Evolutionary conservation across 2,888 invertebrate genomes (phyloP), one percentile per base, ranked within the genome.

Genomic region (Drosophila pseudotakahashii): DNA sequence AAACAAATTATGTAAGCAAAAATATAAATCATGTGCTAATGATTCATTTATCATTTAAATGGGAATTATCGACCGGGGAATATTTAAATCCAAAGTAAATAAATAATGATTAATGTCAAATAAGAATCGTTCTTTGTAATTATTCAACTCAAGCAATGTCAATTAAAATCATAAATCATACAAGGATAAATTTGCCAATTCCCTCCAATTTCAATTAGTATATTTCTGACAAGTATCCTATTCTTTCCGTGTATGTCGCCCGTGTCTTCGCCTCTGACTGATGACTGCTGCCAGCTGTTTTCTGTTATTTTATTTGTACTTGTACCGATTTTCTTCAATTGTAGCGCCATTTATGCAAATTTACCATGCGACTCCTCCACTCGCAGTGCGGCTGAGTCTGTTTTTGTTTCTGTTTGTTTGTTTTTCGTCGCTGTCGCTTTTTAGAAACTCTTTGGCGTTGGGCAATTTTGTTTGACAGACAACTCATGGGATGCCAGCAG

Each of bases 381-480:
- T 66, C 13, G 64, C 34, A 36, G 66, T 34, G 39, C 62, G 41
- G 62, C 62, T 34, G 62, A 47, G 62, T 58, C 48, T 19, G 34
- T 64, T 39, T 36, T 44, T 42, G 42, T 73, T 66, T 73, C 58
- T 66, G 53, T 64, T 73, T 88, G 87, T 86, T 85, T 84, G 85
- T 88, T 85, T 83, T 82, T 82, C 70, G 72, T 76, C 70, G 75
- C 80, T 79, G 83, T 89, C 76, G 73, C 72, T 67, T 63, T 66
- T 81, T 71, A 67, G 78, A 67, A 71, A 66, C 78, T 58, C 57
- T 66, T 58, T 70, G 64, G 75, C 71, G 86, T 89, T 89, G 83
- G 74, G 89, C 89, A 89, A 86, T 86, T 86, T 86, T 80, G 78
- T 89, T 86, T 86, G 85, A 86, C 88, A 86, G 85, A 88, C 85